Base-by-base conservation (phyloP, 2,797 vertebrate species). In the Emys orbicularis region DNA sequence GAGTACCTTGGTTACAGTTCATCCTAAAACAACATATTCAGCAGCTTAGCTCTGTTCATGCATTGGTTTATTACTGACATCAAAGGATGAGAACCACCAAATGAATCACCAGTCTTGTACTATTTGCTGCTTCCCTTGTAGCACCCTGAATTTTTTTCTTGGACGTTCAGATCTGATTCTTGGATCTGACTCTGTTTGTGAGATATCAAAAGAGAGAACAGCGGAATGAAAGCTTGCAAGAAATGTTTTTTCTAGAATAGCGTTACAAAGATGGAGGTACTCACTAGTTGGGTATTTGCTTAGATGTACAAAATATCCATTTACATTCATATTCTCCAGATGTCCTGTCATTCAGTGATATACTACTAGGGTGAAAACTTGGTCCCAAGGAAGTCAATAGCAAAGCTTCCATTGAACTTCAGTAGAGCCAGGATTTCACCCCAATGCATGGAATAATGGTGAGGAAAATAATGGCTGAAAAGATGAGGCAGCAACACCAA, bases 141-240 rank as follows among this genome's bases (percentile, higher is more conserved):
- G 9, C n/a, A 59, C 4, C 27, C 79, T 74, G 11, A 65, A 29
- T 5, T 53, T 88, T 87, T 59, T 53, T 44, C n/a, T 12, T 49
- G 72, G 7, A 83, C 49, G 84, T 81, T 90, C 79, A 93, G 74
- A 29, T 65, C 56, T 4, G 34, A 65, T 81, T 77, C 27, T 44
- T 49, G 11, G 31, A 34, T 21, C 37, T 65, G n/a, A 83, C 15
- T 52, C 65, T 57, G 57, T 82, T 1, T 10, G 61, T 61, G 61
- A 56, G 41, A 57, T 31, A n/a, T 87, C 59, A 57, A 4, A 74
- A 53, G 52, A 25, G 2, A 44, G 57, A 47, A 50, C 81, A 0
- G 0, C 7, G 19, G 54, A 72, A 79, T 21, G 61, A n/a, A 65
- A 65, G 34, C 34, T 34, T 65, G 18, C 0, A 1, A 34, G 37